Percentiles rank a stretch among this genome's conserved stretches.
Evolutionary conservation across 2,888 invertebrate genomes (phyloP).

Genomic region (Pachliopta kotzebuea): DNA sequence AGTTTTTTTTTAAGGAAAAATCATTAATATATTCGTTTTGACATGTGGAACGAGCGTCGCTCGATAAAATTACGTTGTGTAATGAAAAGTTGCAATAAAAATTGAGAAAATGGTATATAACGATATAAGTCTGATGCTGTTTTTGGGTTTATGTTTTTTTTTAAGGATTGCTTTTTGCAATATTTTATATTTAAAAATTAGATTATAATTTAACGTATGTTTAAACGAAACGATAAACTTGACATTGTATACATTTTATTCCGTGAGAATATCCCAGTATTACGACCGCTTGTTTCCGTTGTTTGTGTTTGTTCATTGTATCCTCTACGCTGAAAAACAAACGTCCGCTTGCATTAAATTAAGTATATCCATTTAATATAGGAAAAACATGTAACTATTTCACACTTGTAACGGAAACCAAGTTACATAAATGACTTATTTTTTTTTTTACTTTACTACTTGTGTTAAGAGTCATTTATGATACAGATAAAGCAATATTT

Average conservation of each 20-base stretch:
- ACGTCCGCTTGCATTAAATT: too few relatives aligned
- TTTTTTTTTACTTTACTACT: too few relatives aligned
- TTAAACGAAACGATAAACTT: background rate
- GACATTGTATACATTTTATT: constrained; percentile 9
- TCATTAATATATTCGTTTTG: constrained; percentile 22
- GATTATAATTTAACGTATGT: background rate
- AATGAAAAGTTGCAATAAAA: constrained; percentile 11
- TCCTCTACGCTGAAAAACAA: too few relatives aligned
- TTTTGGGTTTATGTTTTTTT: constrained; percentile 1
- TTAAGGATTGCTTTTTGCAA: constrained; percentile 1
- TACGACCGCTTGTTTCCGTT: constrained; percentile 9
- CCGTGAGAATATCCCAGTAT: constrained; percentile 7
- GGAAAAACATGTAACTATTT: too few relatives aligned
- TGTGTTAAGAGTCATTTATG: too few relatives aligned
- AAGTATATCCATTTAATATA: too few relatives aligned
- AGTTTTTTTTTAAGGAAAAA: constrained; percentile 8
- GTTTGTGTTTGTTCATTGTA: background rate
- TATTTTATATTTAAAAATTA: background rate
- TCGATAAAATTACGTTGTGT: constrained; percentile 13
- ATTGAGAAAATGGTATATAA: background rate
- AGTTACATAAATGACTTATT: too few relatives aligned
- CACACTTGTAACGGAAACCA: too few relatives aligned
- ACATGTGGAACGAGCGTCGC: constrained; percentile 4
- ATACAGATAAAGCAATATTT: too few relatives aligned
- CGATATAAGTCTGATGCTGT: background rate